Percentiles rank a stretch among this genome's conserved stretches.
Conservation (phyloP, 2,113 vertebrate genomes). For the Pampusana beccarii region DNA sequence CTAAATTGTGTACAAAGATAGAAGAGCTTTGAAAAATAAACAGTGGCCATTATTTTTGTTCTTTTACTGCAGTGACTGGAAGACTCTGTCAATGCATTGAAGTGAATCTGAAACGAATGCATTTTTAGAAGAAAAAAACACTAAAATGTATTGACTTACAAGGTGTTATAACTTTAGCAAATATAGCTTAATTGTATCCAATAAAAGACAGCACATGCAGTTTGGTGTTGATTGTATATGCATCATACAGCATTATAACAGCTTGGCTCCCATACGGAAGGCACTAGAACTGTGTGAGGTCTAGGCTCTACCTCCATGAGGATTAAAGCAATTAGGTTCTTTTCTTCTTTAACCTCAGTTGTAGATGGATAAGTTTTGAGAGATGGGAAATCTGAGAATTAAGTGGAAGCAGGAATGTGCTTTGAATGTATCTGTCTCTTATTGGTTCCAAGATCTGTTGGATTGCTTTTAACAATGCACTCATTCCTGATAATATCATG, state of each 20-base stretch:
- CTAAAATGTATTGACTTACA: neutral
- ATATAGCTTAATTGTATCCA: neutral
- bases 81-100: neutral
- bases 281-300: neutral
- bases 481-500: neutral
- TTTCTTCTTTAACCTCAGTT: neutral
- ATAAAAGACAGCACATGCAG: neutral
- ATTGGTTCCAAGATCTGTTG: neutral
- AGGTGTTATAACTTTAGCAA: neutral
- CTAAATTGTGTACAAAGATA: neutral
- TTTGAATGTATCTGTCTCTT: neutral
- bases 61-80: neutral
- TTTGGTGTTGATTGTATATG: neutral
- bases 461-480: neutral
- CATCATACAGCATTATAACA: neutral
- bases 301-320: neutral
- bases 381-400: neutral
- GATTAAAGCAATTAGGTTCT: neutral
- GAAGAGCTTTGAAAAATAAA: neutral
- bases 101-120: neutral
- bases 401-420: neutral
- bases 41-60: neutral
- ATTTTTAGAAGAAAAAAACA: neutral
- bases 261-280: neutral
- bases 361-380: neutral